phyloP scores from a whole-genome alignment of 2,888 invertebrate species.

The Diachrysia chrysitis region DNA sequence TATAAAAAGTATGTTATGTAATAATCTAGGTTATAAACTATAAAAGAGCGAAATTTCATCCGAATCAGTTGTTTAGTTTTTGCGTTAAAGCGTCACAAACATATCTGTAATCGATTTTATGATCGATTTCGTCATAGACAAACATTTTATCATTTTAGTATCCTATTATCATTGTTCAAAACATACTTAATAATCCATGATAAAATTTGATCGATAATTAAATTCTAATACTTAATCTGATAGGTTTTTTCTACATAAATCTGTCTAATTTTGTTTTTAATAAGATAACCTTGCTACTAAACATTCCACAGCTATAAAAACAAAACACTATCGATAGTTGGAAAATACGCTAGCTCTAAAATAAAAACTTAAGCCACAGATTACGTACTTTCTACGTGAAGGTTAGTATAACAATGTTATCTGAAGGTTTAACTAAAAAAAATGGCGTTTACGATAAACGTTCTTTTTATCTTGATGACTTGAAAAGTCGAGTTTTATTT shows the following conservation, averaged over 20 bases:
- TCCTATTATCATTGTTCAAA: neutral
- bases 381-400: conserved; percentile 2
- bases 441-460: conserved; percentile 10
- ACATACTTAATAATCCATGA: neutral
- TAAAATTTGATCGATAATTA: neutral
- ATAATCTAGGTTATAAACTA: too few relatives aligned
- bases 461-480: neutral
- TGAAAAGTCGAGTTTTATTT: neutral
- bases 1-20: too few relatives aligned
- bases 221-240: neutral
- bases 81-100: too few relatives aligned
- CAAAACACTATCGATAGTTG: conserved; percentile 5
- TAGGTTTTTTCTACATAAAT: neutral
- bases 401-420: conserved; percentile 7
- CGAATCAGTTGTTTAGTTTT: too few relatives aligned
- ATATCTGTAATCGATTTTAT: too few relatives aligned
- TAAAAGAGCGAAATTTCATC: too few relatives aligned
- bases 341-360: neutral
- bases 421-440: conserved; percentile 3
- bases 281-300: neutral
- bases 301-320: neutral
- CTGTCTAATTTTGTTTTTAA: neutral
- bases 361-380: conserved; percentile 1
- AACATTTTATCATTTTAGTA: neutral
- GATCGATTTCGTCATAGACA: neutral